A percentile compares a stretch with the other conserved stretches of the same genome.
Evolutionary conservation across 2,888 invertebrate genomes (phyloP).

Genomic region (Mylabris sibirica): DNA sequence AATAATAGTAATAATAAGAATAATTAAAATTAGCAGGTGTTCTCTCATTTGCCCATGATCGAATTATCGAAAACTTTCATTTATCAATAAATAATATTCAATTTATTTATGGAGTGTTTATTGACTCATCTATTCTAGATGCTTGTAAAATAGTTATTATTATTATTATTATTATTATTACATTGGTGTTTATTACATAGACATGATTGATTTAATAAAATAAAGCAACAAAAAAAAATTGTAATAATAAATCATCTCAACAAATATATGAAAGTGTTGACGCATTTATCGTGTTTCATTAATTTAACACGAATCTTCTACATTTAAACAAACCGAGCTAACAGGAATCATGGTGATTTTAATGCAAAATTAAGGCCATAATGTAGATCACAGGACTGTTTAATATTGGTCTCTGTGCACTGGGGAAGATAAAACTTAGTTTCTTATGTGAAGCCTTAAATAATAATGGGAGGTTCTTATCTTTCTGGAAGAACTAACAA

Average conservation of each 20-base stretch:
- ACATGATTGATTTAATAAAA: conserved; percentile 37
- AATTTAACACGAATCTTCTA: neutral
- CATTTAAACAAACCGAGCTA: neutral
- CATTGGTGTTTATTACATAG: conserved; percentile 38
- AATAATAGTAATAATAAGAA: conserved; percentile 26
- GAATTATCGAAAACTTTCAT: conserved; percentile 28
- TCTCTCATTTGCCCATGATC: conserved; percentile 15
- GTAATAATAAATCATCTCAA: conserved; percentile 29
- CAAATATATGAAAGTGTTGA: conserved; percentile 33
- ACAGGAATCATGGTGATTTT: too few relatives aligned
- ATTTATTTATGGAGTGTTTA: conserved; percentile 34
- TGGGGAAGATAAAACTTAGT: too few relatives aligned
- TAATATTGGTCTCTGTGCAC: too few relatives aligned
- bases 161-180: conserved; percentile 30
- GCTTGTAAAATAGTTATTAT: conserved; percentile 32
- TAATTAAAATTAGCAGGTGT: conserved; percentile 31
- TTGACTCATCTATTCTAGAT: conserved; percentile 32
- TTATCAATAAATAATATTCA: conserved; percentile 33
- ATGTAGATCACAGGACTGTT: too few relatives aligned
- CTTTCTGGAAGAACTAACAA: too few relatives aligned
- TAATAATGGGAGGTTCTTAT: too few relatives aligned
- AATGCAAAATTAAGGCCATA: too few relatives aligned
- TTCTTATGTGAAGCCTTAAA: too few relatives aligned
- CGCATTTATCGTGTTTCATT: conserved; percentile 13
- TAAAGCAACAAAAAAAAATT: conserved; percentile 20